A percentile compares a stretch with the other conserved stretches of the same genome.
phyloP scores from a whole-genome alignment of 2,113 vertebrate genomes.

The Sardina pilchardus region DNA sequence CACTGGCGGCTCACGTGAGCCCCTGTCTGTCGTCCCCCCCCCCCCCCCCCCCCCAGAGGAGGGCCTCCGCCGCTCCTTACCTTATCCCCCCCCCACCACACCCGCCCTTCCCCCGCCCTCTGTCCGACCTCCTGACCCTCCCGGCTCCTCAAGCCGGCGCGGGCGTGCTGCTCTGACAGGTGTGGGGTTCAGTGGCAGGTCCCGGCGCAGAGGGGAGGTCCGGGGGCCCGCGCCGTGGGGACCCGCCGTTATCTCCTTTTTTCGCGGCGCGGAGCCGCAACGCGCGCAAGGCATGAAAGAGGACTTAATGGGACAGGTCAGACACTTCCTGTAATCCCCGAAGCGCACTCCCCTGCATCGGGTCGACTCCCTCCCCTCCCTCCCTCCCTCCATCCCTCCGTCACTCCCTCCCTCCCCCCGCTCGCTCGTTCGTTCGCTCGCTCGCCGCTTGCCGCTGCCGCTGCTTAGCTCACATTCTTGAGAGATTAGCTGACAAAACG shows the following conservation, averaged over 20 bases:
- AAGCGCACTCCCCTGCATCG: conserved; percentile 16
- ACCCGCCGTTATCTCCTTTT: neutral
- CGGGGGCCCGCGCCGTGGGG: neutral
- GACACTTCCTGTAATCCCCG: conserved; percentile 8
- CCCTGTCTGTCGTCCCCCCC: too few species aligned
- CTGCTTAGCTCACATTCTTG: conserved; percentile 29
- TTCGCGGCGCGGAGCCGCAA: conserved; percentile 3
- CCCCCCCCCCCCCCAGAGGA: neutral
- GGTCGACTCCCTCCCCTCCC: neutral
- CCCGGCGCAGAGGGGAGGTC: neutral
- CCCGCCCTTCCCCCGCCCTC: neutral
- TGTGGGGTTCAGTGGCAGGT: neutral
- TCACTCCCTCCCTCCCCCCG: neutral
- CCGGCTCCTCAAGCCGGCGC: neutral
- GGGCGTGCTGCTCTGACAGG: neutral
- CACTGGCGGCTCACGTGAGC: neutral
- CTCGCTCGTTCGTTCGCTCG: neutral
- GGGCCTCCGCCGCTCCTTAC: neutral
- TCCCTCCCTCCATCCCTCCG: neutral
- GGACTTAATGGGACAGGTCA: conserved; percentile 17
- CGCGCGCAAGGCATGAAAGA: conserved; percentile 1
- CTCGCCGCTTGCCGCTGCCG: neutral
- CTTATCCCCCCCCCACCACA: too few species aligned
- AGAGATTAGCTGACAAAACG: conserved; percentile 46
- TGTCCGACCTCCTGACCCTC: neutral